Conservation (phyloP, 2,113 vertebrate species). For the Sterna hirundo region DNA sequence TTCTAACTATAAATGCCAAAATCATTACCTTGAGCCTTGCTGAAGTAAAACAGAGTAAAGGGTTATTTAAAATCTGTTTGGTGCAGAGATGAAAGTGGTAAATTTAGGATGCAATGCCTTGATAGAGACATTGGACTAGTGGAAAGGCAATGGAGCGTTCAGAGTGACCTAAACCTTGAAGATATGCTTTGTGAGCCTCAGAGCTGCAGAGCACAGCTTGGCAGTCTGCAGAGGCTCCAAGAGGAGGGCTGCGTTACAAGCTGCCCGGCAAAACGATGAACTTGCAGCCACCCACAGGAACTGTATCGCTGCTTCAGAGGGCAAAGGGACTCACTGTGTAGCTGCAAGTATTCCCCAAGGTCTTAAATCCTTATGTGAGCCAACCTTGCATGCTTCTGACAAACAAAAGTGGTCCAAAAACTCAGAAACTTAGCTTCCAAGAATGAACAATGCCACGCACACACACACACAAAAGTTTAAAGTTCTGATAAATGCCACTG, state of each 20-base stretch:
- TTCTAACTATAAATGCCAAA: neutral
- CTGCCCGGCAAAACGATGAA: neutral
- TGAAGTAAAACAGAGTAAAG: neutral
- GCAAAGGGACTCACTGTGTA: neutral
- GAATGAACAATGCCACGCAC: neutral
- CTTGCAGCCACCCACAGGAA: neutral
- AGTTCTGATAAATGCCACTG: neutral
- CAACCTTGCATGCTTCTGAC: neutral
- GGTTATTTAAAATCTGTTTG: neutral
- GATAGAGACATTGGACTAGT: neutral
- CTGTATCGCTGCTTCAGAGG: neutral
- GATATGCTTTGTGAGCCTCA: neutral
- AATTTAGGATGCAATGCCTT: neutral
- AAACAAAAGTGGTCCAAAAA: neutral
- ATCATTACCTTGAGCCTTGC: neutral
- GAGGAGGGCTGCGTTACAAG: neutral
- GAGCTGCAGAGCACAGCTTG: neutral
- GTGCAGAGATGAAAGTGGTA: neutral
- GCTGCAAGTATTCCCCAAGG: neutral
- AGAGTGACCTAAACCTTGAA: neutral
- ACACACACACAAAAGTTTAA: neutral
- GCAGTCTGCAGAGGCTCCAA: neutral
- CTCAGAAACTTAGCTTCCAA: neutral
- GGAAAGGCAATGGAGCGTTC: neutral
- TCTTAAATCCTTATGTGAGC: fast-evolving